Evolutionary conservation across 2,113 vertebrate species (phyloP).

Genomic region (Chitala chitala): DNA sequence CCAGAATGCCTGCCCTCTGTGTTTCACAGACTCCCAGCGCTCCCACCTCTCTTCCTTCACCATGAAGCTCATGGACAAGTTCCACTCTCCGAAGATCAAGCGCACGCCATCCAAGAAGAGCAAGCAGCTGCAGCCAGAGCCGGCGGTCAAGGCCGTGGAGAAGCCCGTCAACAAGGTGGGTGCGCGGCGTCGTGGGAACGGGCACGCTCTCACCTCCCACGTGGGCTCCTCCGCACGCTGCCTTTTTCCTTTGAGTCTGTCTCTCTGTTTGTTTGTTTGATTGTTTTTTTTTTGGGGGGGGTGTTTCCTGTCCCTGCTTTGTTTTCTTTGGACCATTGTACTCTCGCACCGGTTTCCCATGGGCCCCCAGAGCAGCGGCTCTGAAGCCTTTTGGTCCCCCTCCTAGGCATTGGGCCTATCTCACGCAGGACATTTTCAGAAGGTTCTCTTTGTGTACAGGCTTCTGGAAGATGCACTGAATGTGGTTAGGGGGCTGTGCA

Average conservation of each 20-base stretch:
- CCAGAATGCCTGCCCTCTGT: constrained; percentile 24
- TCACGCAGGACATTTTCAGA: no score
- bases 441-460: no score
- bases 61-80: constrained; percentile 97
- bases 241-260: neutral
- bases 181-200: constrained; percentile 14
- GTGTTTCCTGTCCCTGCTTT: constrained; percentile 10
- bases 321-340: constrained; percentile 15
- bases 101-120: constrained; percentile 93
- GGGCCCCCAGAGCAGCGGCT: neutral
- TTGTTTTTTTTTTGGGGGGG: neutral
- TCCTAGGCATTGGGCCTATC: no score
- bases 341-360: neutral
- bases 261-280: constrained; percentile 6
- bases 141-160: constrained; percentile 75
- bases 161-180: constrained; percentile 88
- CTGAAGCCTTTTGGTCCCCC: no score
- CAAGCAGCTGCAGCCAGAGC: constrained; percentile 79
- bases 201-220: neutral
- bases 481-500: no score
- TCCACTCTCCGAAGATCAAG: constrained; percentile 97
- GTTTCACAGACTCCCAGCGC: constrained; percentile 82
- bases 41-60: constrained; percentile 97
- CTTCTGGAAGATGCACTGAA: no score
- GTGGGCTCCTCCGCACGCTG: neutral